Evolutionary conservation across 1,140 invertebrate species (phyloP), one percentile per base, ranked within the genome.

Genomic region (Sycophaga agraensis): DNA sequence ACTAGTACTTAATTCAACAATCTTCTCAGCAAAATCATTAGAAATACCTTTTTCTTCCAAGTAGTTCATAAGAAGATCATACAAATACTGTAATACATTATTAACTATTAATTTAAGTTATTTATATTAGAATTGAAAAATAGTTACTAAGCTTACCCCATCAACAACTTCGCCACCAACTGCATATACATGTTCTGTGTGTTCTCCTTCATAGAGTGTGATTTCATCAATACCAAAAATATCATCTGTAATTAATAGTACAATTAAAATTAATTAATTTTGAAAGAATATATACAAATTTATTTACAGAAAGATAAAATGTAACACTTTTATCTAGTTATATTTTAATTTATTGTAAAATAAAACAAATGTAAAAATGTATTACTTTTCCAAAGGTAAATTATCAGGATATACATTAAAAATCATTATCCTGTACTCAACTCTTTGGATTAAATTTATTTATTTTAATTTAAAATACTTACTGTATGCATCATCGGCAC

Each of bases 21-120:
- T 69, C 75, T 96, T 92, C 56, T 93, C 89, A 9, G 88, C 90
- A 82, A 97, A 97, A 65, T 95, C 92, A 74, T 96, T 94, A 60
- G 88, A 89, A 58, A 98, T 84, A 26, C 94, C 94, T 70, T 96
- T 93, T 72, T 97, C 94, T 75, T 97, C 94, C 50, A 98, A 82
- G 59, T 93, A 85, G 71, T 96, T 96, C 91, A 97, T 93, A 40
- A 97, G 80, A 19, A 97, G 83, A 77, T 97, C 95, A 73, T 97
- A 97, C 22, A 98, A 80, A 73, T 94, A 93, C 92, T 94, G 82
- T 12, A 87, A 88, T 78, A 70, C 53, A 51, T 62, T 40, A 55
- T 56, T 64, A 66, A 65, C 58, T 42, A 35, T 60, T 48, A 54
- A 16, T 61, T 19, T 14, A 26, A 43, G 22, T 22, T 21, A 35